These are phyloP conservation scores for Plecotus auritus DNA, from an alignment of 2,113 vertebrate genomes.

Conservation along the genomic window DNA sequence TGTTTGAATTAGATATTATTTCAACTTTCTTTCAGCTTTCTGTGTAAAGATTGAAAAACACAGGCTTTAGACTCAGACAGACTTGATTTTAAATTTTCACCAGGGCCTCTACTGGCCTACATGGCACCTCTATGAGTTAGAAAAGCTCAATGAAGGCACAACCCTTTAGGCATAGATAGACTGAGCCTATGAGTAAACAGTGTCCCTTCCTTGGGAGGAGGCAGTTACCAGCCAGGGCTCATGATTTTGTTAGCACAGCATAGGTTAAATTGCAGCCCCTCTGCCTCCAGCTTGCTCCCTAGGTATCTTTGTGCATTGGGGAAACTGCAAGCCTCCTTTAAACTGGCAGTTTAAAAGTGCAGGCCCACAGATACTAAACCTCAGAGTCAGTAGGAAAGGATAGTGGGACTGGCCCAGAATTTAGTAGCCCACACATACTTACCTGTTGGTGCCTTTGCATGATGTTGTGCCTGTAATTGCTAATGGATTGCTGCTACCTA, in stretches of 20 bases:
- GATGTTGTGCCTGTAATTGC: accelerated
- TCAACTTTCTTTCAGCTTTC: not conserved
- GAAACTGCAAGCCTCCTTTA: not conserved
- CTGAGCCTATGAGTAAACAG: not conserved
- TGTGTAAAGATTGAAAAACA: not conserved
- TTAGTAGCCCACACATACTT: not conserved
- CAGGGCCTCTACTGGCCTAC: not conserved
- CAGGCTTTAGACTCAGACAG: not conserved
- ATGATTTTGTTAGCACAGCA: not conserved
- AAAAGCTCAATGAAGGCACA: not conserved
- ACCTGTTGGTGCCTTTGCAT: not conserved
- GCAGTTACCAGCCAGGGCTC: not conserved
- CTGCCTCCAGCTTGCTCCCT: not conserved
- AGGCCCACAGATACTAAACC: accelerated
- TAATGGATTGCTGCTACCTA: accelerated
- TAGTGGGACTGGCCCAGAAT: not conserved
- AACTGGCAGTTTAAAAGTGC: not conserved
- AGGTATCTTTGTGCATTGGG: not conserved
- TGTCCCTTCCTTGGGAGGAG: not conserved
- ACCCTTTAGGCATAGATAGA: not conserved
- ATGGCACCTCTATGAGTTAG: not conserved
- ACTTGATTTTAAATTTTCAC: not conserved
- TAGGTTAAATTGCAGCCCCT: not conserved
- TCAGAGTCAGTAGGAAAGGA: not conserved
- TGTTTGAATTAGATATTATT: not conserved